These are phyloP conservation scores for Eulemur macaco DNA, from an alignment of 2,113 vertebrate species.

Conservation along the genomic window DNA sequence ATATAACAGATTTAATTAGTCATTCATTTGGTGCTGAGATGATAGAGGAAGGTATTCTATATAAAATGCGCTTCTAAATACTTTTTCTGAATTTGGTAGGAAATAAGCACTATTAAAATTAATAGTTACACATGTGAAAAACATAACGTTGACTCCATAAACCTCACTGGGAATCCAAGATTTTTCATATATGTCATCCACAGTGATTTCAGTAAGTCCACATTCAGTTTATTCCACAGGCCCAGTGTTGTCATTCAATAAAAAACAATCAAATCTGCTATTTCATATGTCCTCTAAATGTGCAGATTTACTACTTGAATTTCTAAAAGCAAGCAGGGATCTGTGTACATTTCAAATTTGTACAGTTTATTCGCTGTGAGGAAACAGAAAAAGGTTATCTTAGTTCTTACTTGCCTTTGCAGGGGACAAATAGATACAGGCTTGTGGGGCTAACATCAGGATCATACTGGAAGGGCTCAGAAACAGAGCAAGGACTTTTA, in stretches of 20 bases:
- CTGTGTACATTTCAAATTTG: conserved; percentile 39
- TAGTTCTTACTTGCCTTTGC: conserved; percentile 56
- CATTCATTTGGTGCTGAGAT: conserved; percentile 57
- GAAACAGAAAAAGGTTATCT: neutral
- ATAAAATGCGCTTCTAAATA: conserved; percentile 48
- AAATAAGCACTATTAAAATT: conserved; percentile 46
- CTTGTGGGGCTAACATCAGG: neutral
- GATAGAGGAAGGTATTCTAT: conserved; percentile 19
- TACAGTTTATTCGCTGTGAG: conserved; percentile 25
- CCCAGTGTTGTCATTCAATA: conserved; percentile 23
- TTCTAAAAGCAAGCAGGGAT: conserved; percentile 35
- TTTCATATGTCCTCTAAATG: conserved; percentile 35
- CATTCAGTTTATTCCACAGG: conserved; percentile 48
- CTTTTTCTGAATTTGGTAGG: conserved; percentile 31
- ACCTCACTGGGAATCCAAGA: conserved; percentile 24
- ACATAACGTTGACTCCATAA: neutral
- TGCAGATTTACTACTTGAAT: conserved; percentile 47
- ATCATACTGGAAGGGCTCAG: conserved; percentile 50
- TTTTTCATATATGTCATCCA: conserved; percentile 11
- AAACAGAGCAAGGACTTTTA: conserved; percentile 74
- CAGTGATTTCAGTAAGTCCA: conserved; percentile 52
- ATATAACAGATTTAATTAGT: conserved; percentile 68
- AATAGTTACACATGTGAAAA: conserved; percentile 49
- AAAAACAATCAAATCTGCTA: conserved; percentile 47
- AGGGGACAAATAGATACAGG: neutral